A percentile compares a stretch with the other conserved stretches of the same genome.
These are phyloP conservation scores for Aleiodes alternator DNA, from an alignment of 2,888 invertebrate genomes.

Conservation along the genomic window DNA sequence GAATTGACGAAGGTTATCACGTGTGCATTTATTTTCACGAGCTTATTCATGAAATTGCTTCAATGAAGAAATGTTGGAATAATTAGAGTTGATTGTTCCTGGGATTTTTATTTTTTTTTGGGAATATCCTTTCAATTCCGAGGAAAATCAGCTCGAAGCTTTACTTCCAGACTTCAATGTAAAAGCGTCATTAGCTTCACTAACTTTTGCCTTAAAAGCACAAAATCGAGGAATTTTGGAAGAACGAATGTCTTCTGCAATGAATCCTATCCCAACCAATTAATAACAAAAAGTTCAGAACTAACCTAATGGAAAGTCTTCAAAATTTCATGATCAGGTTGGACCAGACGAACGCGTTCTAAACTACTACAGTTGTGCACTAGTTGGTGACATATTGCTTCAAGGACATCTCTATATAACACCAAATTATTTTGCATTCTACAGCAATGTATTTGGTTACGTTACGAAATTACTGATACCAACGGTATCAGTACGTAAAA, in stretches of 20 bases:
- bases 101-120: too few relatives aligned
- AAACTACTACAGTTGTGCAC: constrained; percentile 94
- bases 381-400: constrained; percentile 92
- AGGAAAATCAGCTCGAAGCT: too few relatives aligned
- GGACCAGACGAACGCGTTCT: constrained; percentile 90
- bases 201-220: too few relatives aligned
- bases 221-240: neutral
- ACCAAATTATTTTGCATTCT: constrained; percentile 96
- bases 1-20: too few relatives aligned
- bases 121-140: too few relatives aligned
- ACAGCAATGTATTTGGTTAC: constrained; percentile 96
- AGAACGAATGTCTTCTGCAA: constrained; percentile 6
- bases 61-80: neutral
- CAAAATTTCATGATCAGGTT: constrained; percentile 76
- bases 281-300: constrained; percentile 57
- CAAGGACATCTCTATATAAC: constrained; percentile 97
- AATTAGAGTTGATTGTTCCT: neutral
- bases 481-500: constrained; percentile 88
- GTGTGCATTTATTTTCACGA: too few relatives aligned
- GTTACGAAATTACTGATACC: constrained; percentile 95
- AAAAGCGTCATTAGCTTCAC: too few relatives aligned
- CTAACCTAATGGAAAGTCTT: constrained; percentile 64
- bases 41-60: neutral
- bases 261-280: constrained; percentile 6
- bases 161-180: too few relatives aligned